Conservation (phyloP, 2,888 invertebrate species). For the Eubasilissa splendida region DNA sequence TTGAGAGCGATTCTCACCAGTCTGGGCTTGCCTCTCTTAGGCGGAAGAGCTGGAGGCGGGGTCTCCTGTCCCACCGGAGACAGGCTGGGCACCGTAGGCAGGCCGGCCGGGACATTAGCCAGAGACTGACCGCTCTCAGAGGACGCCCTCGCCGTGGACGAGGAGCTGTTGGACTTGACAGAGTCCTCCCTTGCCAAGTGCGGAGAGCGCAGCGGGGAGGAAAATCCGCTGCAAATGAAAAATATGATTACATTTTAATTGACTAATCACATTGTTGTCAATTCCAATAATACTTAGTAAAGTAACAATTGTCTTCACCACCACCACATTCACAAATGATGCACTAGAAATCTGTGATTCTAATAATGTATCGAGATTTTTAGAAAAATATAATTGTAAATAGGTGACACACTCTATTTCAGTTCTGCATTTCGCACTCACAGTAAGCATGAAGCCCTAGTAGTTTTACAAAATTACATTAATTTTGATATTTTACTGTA, state of each 20-base stretch:
- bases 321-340: no score
- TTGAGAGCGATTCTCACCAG: constrained; percentile 61
- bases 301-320: no score
- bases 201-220: constrained; percentile 55
- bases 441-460: no score
- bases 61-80: constrained; percentile 27
- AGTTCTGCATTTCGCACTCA: no score
- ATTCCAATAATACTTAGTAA: no score
- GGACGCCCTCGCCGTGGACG: constrained; percentile 62
- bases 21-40: constrained; percentile 71
- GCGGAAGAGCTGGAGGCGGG: constrained; percentile 71
- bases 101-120: constrained; percentile 68
- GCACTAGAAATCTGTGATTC: no score
- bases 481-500: no score
- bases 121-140: constrained; percentile 63
- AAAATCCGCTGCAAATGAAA: constrained; percentile 49
- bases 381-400: no score
- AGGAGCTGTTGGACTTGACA: constrained; percentile 51
- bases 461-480: not conserved
- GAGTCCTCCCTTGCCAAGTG: constrained; percentile 49
- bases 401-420: no score
- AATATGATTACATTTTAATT: not conserved
- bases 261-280: not conserved
- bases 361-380: not conserved
- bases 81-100: constrained; percentile 1